phyloP scores from a whole-genome alignment of 2,888 invertebrate genomes.

The Drosophila borborema region DNA sequence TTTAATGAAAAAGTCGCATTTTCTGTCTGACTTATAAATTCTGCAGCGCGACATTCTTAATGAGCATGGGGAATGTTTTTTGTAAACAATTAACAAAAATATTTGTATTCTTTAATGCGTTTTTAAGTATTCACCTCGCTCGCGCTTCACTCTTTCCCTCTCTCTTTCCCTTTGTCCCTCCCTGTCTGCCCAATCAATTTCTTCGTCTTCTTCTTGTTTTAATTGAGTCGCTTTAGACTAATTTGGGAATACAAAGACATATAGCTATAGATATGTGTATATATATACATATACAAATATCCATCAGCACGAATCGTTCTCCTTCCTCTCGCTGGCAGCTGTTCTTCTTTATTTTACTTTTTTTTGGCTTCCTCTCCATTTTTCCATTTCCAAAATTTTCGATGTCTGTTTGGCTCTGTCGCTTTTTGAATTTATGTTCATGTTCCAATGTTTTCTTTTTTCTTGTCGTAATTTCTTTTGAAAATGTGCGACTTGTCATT shows the following conservation, averaged over 20 bases:
- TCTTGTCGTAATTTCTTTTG: slow-evolving; percentile 66
- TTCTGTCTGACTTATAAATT: slow-evolving; percentile 59
- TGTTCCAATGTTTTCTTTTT: slow-evolving; percentile 65
- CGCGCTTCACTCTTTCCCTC: background rate
- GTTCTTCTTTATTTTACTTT: slow-evolving; percentile 31
- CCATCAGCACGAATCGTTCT: slow-evolving; percentile 43
- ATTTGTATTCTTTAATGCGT: slow-evolving; percentile 56
- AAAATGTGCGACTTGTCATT: slow-evolving; percentile 81
- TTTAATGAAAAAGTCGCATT: slow-evolving; percentile 76
- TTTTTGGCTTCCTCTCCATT: slow-evolving; percentile 41
- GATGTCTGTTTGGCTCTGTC: slow-evolving; percentile 46
- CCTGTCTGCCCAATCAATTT: slow-evolving; percentile 38
- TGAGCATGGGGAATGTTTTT: slow-evolving; percentile 62
- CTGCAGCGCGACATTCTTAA: slow-evolving; percentile 55
- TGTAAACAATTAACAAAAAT: slow-evolving; percentile 70
- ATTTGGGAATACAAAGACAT: slow-evolving; percentile 63
- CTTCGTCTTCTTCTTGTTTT: slow-evolving; percentile 39
- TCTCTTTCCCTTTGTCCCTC: background rate
- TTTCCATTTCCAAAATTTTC: slow-evolving; percentile 44
- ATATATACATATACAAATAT: slow-evolving; percentile 28
- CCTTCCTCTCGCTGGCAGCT: slow-evolving; percentile 54
- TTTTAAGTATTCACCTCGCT: slow-evolving; percentile 60
- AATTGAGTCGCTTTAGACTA: slow-evolving; percentile 68
- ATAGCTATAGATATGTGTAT: background rate
- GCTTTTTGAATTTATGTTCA: slow-evolving; percentile 63